These are phyloP conservation scores for Bungarus multicinctus DNA, from an alignment of 2,113 vertebrate genomes.

Conservation along the genomic window DNA sequence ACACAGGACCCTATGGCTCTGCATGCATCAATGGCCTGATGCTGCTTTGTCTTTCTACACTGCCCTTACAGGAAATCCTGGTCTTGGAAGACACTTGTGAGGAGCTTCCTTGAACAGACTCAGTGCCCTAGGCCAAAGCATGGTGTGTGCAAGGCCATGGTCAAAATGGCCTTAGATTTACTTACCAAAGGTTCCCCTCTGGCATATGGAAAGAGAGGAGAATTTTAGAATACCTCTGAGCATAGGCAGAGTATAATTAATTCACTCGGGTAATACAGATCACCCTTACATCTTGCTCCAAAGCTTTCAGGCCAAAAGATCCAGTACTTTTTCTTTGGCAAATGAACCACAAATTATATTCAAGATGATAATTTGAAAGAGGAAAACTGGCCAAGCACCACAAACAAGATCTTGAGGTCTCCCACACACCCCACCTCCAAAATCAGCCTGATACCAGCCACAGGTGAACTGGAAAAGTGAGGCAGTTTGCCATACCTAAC, in stretches of 20 bases:
- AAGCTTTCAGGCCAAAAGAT: background rate
- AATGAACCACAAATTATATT: background rate
- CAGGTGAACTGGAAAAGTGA: background rate
- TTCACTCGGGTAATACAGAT: background rate
- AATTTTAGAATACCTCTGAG: background rate
- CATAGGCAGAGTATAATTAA: background rate
- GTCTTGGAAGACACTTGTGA: background rate
- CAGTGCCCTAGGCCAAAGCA: too few relatives aligned
- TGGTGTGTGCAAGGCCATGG: too few relatives aligned
- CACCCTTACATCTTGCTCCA: background rate
- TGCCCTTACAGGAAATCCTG: background rate
- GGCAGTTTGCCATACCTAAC: background rate
- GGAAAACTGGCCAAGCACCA: background rate
- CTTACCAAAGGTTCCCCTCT: background rate
- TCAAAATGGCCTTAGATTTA: background rate
- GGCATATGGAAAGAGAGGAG: background rate
- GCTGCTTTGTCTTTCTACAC: background rate
- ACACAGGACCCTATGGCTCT: background rate
- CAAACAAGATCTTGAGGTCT: background rate
- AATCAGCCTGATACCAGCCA: background rate
- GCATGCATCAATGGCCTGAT: background rate
- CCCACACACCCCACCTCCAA: background rate
- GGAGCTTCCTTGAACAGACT: background rate
- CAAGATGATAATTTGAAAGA: background rate
- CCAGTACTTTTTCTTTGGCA: background rate